These are phyloP conservation scores for Cabera pusaria DNA, from an alignment of 2,888 invertebrate species.

Conservation along the genomic window DNA sequence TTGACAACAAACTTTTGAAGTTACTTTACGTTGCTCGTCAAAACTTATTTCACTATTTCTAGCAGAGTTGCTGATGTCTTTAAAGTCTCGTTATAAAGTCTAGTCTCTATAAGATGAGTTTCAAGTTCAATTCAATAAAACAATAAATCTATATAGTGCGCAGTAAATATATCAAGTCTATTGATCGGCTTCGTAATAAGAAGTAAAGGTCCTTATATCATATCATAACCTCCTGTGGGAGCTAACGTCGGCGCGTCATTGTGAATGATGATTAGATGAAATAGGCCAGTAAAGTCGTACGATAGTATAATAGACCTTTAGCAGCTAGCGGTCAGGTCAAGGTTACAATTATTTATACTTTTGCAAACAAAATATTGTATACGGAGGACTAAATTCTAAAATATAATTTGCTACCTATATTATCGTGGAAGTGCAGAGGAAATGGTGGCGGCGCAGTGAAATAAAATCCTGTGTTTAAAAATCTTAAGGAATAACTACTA, in stretches of 20 bases:
- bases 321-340: conserved; percentile 41
- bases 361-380: no score
- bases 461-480: no score
- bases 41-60: conserved; percentile 7
- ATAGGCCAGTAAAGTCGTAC: conserved; percentile 35
- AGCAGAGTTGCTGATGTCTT: conserved; percentile 11
- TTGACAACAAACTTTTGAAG: conserved; percentile 6
- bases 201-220: conserved; percentile 13
- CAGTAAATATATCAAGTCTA: neutral
- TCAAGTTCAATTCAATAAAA: neutral
- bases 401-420: no score
- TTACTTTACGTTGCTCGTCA: conserved; percentile 3
- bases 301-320: conserved; percentile 50
- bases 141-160: no score
- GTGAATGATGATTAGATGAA: conserved; percentile 31
- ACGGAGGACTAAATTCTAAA: no score
- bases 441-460: no score
- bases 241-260: conserved; percentile 11
- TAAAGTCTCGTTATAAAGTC: conserved; percentile 3
- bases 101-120: no score
- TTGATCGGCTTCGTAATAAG: neutral
- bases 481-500: no score
- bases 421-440: no score
- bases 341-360: no score
- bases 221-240: conserved; percentile 27